Percentiles rank a stretch among this genome's conserved stretches.
Evolutionary conservation across 2,888 invertebrate genomes (phyloP).

Genomic region (Tenodera sinensis): DNA sequence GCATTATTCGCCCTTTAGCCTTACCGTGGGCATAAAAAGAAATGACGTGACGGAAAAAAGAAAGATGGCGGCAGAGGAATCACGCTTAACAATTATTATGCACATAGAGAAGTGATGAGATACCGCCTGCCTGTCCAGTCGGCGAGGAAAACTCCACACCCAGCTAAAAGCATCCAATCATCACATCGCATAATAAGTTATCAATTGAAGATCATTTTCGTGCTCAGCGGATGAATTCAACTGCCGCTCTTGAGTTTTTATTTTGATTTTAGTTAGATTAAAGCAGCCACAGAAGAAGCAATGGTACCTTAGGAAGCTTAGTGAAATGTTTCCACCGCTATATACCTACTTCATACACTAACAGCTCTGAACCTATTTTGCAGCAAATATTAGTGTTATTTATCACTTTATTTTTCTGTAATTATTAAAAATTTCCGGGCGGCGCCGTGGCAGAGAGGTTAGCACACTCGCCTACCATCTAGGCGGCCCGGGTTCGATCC

Average conservation of each 20-base stretch:
- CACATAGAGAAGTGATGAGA: neutral
- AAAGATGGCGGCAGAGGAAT: neutral
- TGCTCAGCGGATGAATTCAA: neutral
- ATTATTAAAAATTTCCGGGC: too few relatives aligned
- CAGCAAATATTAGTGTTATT: too few relatives aligned
- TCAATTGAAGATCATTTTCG: constrained; percentile 18
- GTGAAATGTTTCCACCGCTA: neutral
- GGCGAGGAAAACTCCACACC: neutral
- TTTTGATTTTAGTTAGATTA: neutral
- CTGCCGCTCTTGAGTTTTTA: neutral
- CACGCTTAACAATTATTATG: neutral
- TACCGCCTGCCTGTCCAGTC: neutral
- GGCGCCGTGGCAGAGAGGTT: too few relatives aligned
- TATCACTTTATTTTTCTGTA: too few relatives aligned
- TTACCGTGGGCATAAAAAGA: neutral
- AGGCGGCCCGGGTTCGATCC: too few relatives aligned
- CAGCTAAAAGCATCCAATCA: constrained; percentile 16
- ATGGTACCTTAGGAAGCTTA: neutral
- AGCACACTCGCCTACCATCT: too few relatives aligned
- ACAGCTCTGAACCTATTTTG: too few relatives aligned
- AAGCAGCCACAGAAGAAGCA: neutral
- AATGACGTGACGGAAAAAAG: neutral
- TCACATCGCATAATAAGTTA: constrained; percentile 22
- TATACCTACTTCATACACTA: too few relatives aligned
- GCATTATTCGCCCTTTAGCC: neutral